Conservation (phyloP, 2,888 invertebrate genomes). For the Drepanosiphum platanoidis region DNA sequence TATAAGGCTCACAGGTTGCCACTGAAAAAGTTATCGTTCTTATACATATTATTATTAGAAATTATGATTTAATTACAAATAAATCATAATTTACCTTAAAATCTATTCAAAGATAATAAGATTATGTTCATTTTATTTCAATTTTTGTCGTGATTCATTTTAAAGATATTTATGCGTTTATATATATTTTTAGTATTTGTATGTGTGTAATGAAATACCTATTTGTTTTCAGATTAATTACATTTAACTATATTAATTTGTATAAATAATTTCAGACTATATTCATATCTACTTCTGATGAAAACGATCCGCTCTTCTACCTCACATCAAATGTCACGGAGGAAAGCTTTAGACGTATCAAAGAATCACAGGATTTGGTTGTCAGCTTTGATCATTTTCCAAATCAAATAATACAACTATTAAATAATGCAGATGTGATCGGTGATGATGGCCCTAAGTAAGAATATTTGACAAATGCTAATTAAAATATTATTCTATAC, state of each 20-base stretch:
- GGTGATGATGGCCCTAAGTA: constrained; percentile 47
- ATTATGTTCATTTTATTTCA: too few species aligned
- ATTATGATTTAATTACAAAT: too few species aligned
- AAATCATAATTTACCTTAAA: too few species aligned
- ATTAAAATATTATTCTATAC: not conserved
- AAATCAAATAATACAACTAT: constrained; percentile 55
- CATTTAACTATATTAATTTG: not conserved
- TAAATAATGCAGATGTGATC: constrained; percentile 43
- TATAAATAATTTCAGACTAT: constrained; percentile 37
- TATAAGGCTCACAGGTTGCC: too few species aligned
- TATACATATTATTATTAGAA: too few species aligned
- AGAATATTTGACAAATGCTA: too few species aligned
- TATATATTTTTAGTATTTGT: too few species aligned
- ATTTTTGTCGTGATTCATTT: too few species aligned
- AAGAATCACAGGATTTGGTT: constrained; percentile 59
- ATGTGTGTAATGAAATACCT: not conserved
- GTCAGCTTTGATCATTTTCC: constrained; percentile 55
- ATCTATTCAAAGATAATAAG: too few species aligned
- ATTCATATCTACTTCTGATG: constrained; percentile 53
- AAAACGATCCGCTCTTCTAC: constrained; percentile 54
- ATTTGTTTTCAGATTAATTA: not conserved
- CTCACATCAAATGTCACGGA: constrained; percentile 48
- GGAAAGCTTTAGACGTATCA: constrained; percentile 48
- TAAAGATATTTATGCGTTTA: too few species aligned
- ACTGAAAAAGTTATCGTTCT: too few species aligned